These are phyloP conservation scores for roundworm (Caenorhabditis elegans) DNA, from an alignment of 1,140 invertebrate genomes.

Conservation along the genomic window DNA sequence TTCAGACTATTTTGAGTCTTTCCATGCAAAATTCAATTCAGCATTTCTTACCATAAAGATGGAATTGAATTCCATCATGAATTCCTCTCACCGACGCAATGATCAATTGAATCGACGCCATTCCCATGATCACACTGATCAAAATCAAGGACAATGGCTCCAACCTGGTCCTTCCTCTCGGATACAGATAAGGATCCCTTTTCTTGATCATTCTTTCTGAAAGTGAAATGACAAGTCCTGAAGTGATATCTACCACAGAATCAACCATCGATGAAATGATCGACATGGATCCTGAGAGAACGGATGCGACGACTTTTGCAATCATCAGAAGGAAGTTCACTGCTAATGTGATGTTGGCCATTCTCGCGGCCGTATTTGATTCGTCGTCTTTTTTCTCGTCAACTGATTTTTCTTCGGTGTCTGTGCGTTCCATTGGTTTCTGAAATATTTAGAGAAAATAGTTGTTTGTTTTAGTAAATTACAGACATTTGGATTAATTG, in stretches of 20 bases:
- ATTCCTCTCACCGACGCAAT: conserved; percentile 61
- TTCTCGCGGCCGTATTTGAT: conserved; percentile 5
- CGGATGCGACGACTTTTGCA: conserved; percentile 67
- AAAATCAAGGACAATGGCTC: conserved; percentile 68
- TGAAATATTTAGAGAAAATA: not conserved
- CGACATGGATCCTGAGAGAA: conserved; percentile 68
- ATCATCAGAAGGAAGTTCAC: conserved; percentile 65
- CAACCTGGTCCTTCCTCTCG: conserved; percentile 68
- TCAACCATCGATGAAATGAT: conserved; percentile 69
- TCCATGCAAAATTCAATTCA: too few relatives aligned
- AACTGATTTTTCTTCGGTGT: not conserved
- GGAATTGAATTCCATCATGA: not conserved
- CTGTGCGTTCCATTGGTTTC: not conserved
- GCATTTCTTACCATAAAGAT: conserved; percentile 5
- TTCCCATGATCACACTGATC: conserved; percentile 68
- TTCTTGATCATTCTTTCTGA: conserved; percentile 67
- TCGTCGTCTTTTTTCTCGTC: conserved; percentile 14
- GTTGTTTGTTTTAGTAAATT: too few relatives aligned
- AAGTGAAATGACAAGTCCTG: conserved; percentile 68
- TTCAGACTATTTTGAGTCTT: too few relatives aligned
- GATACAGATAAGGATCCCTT: conserved; percentile 68
- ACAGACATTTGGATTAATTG: too few relatives aligned
- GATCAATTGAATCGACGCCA: conserved; percentile 68
- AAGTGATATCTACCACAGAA: conserved; percentile 68
- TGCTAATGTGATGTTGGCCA: conserved; percentile 57